Conservation (phyloP, 35 echinoderm and acorn worm species). For the Lytechinus variegatus region DNA sequence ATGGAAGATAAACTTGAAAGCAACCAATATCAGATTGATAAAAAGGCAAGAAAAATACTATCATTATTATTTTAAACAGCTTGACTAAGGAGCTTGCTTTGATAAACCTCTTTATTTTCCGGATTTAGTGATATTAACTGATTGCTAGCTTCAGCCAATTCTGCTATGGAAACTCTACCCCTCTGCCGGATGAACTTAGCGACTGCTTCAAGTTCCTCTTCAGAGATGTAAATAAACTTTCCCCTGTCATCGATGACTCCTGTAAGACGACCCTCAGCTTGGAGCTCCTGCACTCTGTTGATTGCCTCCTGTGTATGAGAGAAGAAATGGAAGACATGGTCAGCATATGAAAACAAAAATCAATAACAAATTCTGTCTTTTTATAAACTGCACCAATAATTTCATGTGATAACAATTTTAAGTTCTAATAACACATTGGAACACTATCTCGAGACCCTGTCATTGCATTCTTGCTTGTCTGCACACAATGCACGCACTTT, state of each 20-base stretch:
- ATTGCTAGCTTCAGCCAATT: constrained; percentile 97
- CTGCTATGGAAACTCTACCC: constrained; percentile 93
- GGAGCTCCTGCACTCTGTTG: constrained; percentile 91
- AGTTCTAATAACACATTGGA: too few species aligned
- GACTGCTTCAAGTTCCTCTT: constrained; percentile 84
- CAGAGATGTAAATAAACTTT: constrained; percentile 96
- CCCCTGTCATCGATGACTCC: constrained; percentile 93
- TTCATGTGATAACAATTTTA: too few species aligned
- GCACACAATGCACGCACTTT: too few species aligned
- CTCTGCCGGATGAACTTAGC: constrained; percentile 94
- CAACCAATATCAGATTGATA: not conserved
- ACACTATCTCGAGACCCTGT: too few species aligned
- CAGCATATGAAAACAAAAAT: too few species aligned
- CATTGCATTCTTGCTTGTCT: too few species aligned
- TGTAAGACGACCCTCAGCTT: constrained; percentile 86
- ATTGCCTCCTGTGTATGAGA: constrained; percentile 77
- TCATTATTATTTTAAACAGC: not conserved
- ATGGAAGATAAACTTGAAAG: not conserved
- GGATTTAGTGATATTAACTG: constrained; percentile 78
- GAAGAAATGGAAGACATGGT: not conserved
- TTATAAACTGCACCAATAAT: too few species aligned
- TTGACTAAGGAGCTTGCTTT: constrained; percentile 49
- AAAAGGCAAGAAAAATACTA: not conserved
- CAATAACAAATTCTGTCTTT: too few species aligned
- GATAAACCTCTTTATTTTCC: constrained; percentile 60